Conservation (phyloP, 1,140 invertebrate genomes). For the Semibalanus balanoides region DNA sequence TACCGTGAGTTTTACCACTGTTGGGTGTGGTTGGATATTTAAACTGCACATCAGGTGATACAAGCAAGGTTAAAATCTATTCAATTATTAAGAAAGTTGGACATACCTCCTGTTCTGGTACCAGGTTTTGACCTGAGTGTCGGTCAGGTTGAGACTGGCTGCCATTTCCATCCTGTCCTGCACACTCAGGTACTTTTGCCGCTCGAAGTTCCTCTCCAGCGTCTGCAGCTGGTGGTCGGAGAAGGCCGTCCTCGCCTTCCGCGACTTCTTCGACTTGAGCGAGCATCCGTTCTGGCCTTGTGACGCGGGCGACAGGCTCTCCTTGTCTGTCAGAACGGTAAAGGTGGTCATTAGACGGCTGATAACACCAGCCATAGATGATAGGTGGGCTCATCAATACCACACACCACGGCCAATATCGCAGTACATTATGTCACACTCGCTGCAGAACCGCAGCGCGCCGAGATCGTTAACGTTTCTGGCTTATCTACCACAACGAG, state of each 20-base stretch:
- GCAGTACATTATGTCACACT: no score
- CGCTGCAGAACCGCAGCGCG: no score
- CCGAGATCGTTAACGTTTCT: no score
- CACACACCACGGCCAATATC: no score
- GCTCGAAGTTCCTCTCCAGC: slow-evolving; percentile 91
- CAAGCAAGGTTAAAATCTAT: no score
- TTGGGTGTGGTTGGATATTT: no score
- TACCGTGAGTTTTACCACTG: no score
- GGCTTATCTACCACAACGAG: no score
- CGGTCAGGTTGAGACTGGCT: slow-evolving; percentile 83
- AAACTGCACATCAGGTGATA: no score
- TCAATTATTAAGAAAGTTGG: no score
- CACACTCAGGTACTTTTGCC: slow-evolving; percentile 96
- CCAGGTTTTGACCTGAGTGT: slow-evolving; percentile 99
- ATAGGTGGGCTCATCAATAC: no score
- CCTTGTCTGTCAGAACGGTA: neutral
- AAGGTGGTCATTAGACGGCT: neutral
- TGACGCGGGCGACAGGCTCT: neutral
- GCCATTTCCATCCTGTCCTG: slow-evolving; percentile 97
- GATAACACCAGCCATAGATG: no score
- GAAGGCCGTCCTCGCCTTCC: slow-evolving; percentile 95
- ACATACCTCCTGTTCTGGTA: slow-evolving; percentile 93
- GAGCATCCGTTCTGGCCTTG: neutral
- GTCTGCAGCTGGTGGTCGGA: slow-evolving; percentile 95
- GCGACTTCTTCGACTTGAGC: slow-evolving; percentile 63